Base-by-base conservation (phyloP, 2,888 invertebrate genomes). In the Nomada ruficornis region DNA sequence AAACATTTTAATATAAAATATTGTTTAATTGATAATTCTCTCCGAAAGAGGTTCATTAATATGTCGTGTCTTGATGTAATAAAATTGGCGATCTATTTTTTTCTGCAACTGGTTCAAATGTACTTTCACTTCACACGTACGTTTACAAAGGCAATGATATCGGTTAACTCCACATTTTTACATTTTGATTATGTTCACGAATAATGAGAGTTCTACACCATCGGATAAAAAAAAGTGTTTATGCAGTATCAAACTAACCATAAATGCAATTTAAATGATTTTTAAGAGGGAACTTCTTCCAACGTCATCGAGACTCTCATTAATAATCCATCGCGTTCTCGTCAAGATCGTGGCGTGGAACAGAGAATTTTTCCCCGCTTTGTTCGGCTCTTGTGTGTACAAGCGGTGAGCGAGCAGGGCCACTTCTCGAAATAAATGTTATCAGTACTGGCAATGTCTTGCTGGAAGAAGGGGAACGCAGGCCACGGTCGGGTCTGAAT, bases 401-500 rank as follows among this genome's bases (percentile, higher is more conserved):
- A 20, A 20, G 55, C 13, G 20, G 20, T 23, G 44, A 54, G 59
- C 72, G 59, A 67, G 79, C 76, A 63, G 74, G 73, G 68, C 79
- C 80, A 80, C 36, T 72, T 78, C 84, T 87, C 55, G 77, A 84
- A 88, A 88, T 88, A 88, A 88, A 88, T 87, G 89, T 88, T 88
- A 88, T 88, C 88, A 87, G 89, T 70, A 67, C 26, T 59, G 79
- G 89, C 78, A 81, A 85, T 87, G 88, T 85, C 83, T 80, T 62
- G 82, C 64, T 47, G 59, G 75, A 42, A 72, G 63, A 80, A 68
- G 57, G 59, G 50, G 62, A 44, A 54, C n/a, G 63, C 29, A 63
- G 54, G 26, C 44, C 52, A 73, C 29, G 62, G 55, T 11, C 42
- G 74, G 71, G 75, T 72, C 79, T 85, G 85, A 88, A 84, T 87